phyloP scores from a whole-genome alignment of 2,888 invertebrate species.

The Microchrysa polita region DNA sequence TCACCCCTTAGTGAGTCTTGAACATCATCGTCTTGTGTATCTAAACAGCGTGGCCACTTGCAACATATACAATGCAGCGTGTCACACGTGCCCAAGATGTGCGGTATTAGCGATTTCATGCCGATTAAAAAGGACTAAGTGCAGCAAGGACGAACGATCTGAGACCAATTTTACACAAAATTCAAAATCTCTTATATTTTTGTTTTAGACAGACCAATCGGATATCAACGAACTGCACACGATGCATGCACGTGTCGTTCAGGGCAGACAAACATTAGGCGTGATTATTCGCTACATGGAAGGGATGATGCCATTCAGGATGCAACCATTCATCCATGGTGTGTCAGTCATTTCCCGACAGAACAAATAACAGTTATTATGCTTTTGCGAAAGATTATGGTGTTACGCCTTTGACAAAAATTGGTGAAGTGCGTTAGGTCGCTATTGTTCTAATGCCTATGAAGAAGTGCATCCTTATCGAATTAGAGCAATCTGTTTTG shows the following conservation, averaged over 20 bases:
- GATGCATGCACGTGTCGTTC: slow-evolving; percentile 33
- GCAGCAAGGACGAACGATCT: background rate
- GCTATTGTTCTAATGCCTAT: slow-evolving; percentile 8
- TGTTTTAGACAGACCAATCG: background rate
- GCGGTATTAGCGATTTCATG: slow-evolving; percentile 43
- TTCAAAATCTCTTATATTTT: no score
- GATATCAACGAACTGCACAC: slow-evolving; percentile 25
- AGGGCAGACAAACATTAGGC: slow-evolving; percentile 5
- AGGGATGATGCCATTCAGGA: background rate
- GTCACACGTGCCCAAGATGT: slow-evolving; percentile 19
- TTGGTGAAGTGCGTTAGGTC: slow-evolving; percentile 33
- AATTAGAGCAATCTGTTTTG: slow-evolving; percentile 30
- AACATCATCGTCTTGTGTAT: no score
- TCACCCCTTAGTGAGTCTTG: no score
- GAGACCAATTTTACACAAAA: background rate
- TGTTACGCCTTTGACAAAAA: slow-evolving; percentile 34
- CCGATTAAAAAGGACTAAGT: slow-evolving; percentile 36
- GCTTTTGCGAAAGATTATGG: slow-evolving; percentile 21
- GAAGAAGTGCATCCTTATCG: slow-evolving; percentile 20
- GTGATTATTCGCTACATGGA: slow-evolving; percentile 5
- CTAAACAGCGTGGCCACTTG: slow-evolving; percentile 33
- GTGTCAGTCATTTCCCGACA: background rate
- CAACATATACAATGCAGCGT: slow-evolving; percentile 18
- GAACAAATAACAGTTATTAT: slow-evolving; percentile 31
- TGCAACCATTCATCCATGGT: no score